phyloP scores from a whole-genome alignment of 92 coral and sea anemone species.

The Actinostola sp. region DNA sequence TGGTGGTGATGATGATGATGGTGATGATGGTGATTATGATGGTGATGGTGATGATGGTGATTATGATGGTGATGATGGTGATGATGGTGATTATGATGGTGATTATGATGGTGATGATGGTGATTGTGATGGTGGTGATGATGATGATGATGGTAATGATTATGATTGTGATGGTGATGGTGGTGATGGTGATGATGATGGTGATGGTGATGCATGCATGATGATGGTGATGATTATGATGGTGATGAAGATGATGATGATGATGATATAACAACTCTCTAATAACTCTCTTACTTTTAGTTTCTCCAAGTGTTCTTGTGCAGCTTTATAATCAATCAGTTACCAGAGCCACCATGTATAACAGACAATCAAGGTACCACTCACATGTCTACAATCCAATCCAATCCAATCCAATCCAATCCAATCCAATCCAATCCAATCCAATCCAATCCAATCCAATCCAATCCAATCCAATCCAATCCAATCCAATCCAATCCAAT shows the following conservation, averaged over 20 bases:
- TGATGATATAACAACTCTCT: too few relatives aligned
- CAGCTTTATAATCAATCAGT: constrained; percentile 65
- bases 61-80: neutral
- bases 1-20: neutral
- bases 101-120: neutral
- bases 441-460: too few relatives aligned
- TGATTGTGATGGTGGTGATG: neutral
- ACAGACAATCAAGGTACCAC: constrained; percentile 44
- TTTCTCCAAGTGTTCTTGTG: constrained; percentile 65
- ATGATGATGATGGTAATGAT: neutral
- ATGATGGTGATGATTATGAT: neutral
- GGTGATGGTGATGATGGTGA: neutral
- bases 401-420: too few relatives aligned
- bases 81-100: neutral
- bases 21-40: neutral
- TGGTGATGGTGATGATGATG: neutral
- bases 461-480: too few relatives aligned
- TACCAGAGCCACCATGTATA: constrained; percentile 40
- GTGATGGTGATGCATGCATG: neutral
- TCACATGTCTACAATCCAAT: too few relatives aligned
- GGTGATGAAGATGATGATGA: neutral
- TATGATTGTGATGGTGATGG: neutral
- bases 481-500: too few relatives aligned
- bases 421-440: too few relatives aligned
- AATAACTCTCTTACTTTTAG: too few relatives aligned